Evolutionary conservation across 2,113 vertebrate species (phyloP), one percentile per base, ranked within the genome.

Genomic region (Pomatorhinus ruficollis): DNA sequence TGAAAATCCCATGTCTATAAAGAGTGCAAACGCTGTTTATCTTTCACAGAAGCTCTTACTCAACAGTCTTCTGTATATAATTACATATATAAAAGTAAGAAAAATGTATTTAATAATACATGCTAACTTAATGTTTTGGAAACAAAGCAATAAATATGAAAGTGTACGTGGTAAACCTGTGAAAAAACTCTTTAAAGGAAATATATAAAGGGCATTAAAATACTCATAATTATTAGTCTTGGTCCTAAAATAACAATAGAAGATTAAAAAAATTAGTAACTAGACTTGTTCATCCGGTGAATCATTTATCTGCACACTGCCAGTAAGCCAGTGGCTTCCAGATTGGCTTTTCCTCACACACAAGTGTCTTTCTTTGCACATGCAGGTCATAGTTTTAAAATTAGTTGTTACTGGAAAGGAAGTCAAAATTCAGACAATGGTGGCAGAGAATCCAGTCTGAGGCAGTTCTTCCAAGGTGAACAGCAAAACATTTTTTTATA

Each of bases 401-500:
- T 93, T 54, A 94, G 59, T 88, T 87, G 24, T 85, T 94, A 69
- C 84, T 76, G 87, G 63, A 93, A 87, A 88, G 95, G 95, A 96
- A 85, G 60, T 85, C 65, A 60, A 92, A 77, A 66, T 79, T 93
- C 63, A 80, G 68, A 94, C 90, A 94, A 76, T 91, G 70, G 71
- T 83, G 74, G 66, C 91, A 96, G 71, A 90, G 66, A 72, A 79
- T 77, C 45, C 13, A 85, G 52, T 24, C 75, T 74, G 16, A 88
- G 30, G 17, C 59, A 94, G 20, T 75, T 52, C 74, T 83, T 76
- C 70, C 57, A 83, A 71, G 66, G 2, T 69, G 31, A 89, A 60
- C 42, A 47, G 23, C 35, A 59, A 75, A 70, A 24, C 85, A 44
- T 47, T 19, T 88, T 70, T 95, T 75, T 54, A n/a, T 69, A 66